Conservation (phyloP, 2,113 vertebrate genomes). For the Oryzias woworae region DNA sequence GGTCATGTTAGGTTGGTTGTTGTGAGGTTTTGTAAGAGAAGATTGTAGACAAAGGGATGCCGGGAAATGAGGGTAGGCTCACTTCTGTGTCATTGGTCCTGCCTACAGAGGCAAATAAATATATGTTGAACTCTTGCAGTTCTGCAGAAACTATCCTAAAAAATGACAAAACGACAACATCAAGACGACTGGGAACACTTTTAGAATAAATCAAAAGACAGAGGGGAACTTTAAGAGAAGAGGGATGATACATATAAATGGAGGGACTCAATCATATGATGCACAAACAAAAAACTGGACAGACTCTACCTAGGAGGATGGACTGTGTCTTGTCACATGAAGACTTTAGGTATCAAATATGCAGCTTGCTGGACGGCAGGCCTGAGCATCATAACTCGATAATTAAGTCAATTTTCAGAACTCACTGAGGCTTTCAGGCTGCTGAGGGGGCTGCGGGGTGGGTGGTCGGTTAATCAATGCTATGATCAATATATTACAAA, state of each 20-base stretch:
- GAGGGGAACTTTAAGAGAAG: not conserved
- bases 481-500: slow-evolving; percentile 58
- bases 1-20: no score
- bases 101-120: no score
- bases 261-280: slow-evolving; percentile 18
- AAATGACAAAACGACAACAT: no score
- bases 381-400: slow-evolving; percentile 49
- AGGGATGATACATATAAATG: not conserved
- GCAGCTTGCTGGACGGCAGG: slow-evolving; percentile 23
- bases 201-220: not conserved
- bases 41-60: no score
- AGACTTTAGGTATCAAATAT: slow-evolving; percentile 39
- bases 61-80: no score
- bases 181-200: slow-evolving; percentile 1
- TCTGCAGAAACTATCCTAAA: no score
- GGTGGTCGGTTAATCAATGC: slow-evolving; percentile 59
- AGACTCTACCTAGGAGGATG: slow-evolving; percentile 18
- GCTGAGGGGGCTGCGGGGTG: slow-evolving; percentile 24
- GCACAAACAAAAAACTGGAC: slow-evolving; percentile 31
- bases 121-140: no score
- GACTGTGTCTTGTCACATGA: slow-evolving; percentile 38
- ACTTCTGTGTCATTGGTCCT: no score
- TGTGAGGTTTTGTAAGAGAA: no score
- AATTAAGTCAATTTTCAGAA: slow-evolving; percentile 55
- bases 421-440: slow-evolving; percentile 31